A percentile compares a stretch with the other conserved stretches of the same genome.
Evolutionary conservation across 1,140 invertebrate species (phyloP).

Genomic region (Camponotus pennsylvanicus): DNA sequence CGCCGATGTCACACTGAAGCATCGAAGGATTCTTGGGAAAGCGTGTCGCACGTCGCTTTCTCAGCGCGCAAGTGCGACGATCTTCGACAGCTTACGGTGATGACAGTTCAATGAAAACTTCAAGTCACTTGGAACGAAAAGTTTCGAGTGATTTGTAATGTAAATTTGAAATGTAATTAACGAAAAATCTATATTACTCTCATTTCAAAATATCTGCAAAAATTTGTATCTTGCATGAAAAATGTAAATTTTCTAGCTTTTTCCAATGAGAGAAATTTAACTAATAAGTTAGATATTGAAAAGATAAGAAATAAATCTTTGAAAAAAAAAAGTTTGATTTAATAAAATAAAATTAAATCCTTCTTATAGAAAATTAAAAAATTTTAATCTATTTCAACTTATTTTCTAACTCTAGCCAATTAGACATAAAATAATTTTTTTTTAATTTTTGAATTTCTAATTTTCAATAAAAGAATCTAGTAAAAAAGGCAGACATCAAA

Average conservation of each 20-base stretch:
- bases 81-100: constrained; percentile 24
- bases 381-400: neutral
- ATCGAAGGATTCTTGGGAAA: neutral
- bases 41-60: constrained; percentile 27
- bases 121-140: constrained; percentile 7
- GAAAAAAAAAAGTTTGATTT: neutral
- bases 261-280: neutral
- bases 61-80: constrained; percentile 53
- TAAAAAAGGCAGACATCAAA: neutral
- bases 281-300: neutral
- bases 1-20: constrained; percentile 36
- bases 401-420: neutral
- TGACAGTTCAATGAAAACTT: constrained; percentile 9
- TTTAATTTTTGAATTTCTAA: neutral
- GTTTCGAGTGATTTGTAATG: neutral
- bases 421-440: neutral
- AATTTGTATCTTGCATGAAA: neutral
- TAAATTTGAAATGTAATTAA: neutral
- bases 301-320: neutral
- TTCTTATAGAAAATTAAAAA: neutral
- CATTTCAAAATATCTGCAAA: neutral
- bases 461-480: neutral
- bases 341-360: neutral
- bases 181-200: neutral
- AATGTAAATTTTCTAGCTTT: neutral